A percentile compares a stretch with the other conserved stretches of the same genome.
Evolutionary conservation across 2,797 vertebrate genomes (phyloP).

Genomic region (Molossus alvarezi): DNA sequence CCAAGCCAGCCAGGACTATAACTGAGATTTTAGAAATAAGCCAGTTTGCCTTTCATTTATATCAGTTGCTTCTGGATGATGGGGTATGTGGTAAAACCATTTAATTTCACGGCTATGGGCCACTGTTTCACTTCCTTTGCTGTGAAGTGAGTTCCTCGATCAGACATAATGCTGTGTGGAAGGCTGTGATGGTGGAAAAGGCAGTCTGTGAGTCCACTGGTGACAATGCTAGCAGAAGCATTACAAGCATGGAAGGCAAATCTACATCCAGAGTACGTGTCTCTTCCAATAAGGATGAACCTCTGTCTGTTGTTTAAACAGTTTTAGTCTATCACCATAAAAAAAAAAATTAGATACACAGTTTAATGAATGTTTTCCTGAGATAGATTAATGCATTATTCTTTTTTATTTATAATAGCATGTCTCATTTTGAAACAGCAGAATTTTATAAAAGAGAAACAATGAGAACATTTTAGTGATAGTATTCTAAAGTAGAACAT

Average conservation of each 20-base stretch:
- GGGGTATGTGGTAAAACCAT: not conserved
- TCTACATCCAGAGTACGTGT: not conserved
- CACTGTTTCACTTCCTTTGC: not conserved
- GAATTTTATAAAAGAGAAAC: constrained; percentile 35
- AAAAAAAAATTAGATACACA: not conserved
- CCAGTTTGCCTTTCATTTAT: not conserved
- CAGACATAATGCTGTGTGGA: not conserved
- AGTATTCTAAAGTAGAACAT: constrained; percentile 1
- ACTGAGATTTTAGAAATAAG: not conserved
- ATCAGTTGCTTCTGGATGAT: not conserved
- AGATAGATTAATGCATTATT: not conserved
- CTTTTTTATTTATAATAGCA: not conserved
- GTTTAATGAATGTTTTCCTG: not conserved
- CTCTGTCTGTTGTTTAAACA: not conserved
- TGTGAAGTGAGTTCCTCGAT: not conserved
- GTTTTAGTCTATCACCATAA: constrained; percentile 5
- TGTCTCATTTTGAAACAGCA: constrained; percentile 42
- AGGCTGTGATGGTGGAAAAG: not conserved
- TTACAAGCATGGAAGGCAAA: not conserved
- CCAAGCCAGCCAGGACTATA: not conserved
- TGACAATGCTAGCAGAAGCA: not conserved
- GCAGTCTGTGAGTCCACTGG: not conserved
- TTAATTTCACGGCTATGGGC: not conserved
- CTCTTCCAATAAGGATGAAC: not conserved
- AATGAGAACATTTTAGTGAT: not conserved